Conservation (phyloP, 2,888 invertebrate genomes). For the Ellobium chinense region DNA sequence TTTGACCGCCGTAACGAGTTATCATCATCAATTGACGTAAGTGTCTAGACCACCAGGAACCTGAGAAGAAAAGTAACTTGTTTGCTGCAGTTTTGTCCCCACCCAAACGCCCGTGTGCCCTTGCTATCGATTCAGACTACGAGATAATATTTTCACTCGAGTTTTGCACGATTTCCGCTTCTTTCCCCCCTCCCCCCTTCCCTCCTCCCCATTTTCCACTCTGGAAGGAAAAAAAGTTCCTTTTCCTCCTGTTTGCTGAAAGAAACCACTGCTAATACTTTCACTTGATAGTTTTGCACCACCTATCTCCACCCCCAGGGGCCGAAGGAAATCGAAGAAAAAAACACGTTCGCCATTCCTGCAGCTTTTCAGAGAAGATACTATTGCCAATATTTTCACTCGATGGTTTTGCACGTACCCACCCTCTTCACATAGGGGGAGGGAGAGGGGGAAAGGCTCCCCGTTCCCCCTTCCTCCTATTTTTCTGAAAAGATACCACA, state of each 20-base stretch:
- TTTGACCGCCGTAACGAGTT: neutral
- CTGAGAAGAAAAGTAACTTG: neutral
- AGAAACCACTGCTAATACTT: neutral
- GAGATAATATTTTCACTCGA: neutral
- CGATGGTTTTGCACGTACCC: no score
- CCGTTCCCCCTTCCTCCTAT: no score
- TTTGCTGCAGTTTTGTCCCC: neutral
- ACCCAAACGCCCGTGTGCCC: neutral
- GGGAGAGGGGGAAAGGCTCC: no score
- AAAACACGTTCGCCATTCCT: no score
- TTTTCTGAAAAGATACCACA: constrained; percentile 3
- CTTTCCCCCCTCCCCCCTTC: neutral
- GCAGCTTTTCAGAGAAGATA: no score
- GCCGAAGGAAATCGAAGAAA: no score
- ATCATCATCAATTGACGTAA: constrained; percentile 8
- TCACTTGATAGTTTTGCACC: constrained; percentile 17
- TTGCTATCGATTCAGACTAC: neutral
- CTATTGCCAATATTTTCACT: no score
- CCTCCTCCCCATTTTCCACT: neutral
- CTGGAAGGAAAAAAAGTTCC: no score
- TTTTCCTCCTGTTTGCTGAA: neutral
- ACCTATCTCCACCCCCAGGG: no score
- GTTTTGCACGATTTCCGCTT: neutral
- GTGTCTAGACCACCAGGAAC: constrained; percentile 20
- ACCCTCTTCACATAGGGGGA: no score